Evolutionary conservation across 2,797 vertebrate species (phyloP).

Genomic region (Sebastes diaconus): DNA sequence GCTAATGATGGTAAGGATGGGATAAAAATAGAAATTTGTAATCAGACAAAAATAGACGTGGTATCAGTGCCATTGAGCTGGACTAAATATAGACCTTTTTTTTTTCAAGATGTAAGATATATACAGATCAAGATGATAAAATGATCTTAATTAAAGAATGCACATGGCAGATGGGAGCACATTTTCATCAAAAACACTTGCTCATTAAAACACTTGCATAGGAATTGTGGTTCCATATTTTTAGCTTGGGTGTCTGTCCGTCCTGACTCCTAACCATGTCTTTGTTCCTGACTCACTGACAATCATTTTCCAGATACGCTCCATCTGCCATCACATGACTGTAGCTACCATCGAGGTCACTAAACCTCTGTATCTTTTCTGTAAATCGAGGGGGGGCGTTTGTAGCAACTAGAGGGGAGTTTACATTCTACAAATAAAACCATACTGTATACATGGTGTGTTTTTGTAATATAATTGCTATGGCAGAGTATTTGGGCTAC

Average conservation of each 20-base stretch:
- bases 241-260: no score
- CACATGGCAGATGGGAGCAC: neutral
- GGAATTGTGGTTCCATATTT: no score
- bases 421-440: neutral
- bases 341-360: neutral
- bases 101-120: neutral
- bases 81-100: neutral
- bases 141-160: neutral
- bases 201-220: neutral
- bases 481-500: neutral
- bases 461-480: neutral
- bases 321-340: neutral
- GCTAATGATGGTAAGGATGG: neutral
- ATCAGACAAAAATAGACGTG: neutral
- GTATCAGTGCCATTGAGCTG: neutral
- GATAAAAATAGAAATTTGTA: neutral
- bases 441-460: neutral
- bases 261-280: neutral
- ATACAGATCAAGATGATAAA: neutral
- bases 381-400: neutral
- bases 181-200: neutral
- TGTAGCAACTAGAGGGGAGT: neutral
- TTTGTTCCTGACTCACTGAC: neutral
- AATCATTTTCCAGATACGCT: neutral
- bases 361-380: no score